Percentiles rank a stretch among this genome's conserved stretches.
Evolutionary conservation across 2,113 vertebrate genomes (phyloP).

Genomic region (Tragelaphus imberbis): DNA sequence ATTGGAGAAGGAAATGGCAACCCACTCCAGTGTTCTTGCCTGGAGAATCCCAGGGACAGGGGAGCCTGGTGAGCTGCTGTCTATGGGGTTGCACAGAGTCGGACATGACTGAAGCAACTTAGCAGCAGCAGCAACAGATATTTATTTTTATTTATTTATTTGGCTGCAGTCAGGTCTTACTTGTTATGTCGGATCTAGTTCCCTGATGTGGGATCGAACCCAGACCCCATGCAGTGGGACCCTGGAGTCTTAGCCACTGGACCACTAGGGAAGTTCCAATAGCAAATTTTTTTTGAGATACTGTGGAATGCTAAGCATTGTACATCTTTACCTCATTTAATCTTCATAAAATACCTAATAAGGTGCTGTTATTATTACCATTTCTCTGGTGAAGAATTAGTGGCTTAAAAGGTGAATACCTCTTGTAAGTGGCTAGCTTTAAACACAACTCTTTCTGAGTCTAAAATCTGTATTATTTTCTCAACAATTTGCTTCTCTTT

Average conservation of each 20-base stretch:
- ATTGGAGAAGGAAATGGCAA: no score
- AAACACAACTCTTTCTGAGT: neutral
- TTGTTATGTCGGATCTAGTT: neutral
- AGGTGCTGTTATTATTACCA: neutral
- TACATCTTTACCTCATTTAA: neutral
- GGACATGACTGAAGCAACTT: no score
- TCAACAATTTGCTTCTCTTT: neutral
- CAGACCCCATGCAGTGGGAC: neutral
- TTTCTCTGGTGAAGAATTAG: neutral
- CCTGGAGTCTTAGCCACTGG: neutral
- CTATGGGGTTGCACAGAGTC: no score
- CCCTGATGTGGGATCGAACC: neutral
- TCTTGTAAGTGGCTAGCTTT: neutral
- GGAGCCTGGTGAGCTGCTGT: no score
- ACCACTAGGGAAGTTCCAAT: neutral
- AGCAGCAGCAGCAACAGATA: no score
- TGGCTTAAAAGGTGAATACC: neutral
- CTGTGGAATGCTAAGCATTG: neutral
- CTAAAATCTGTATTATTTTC: neutral
- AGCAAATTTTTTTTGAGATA: neutral
- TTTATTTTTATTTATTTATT: neutral
- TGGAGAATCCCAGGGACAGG: no score
- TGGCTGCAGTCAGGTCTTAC: neutral
- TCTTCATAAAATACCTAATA: neutral
- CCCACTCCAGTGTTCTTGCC: no score